These are phyloP conservation scores for Pelusios castaneus DNA, from an alignment of 2,113 vertebrate species.

Conservation along the genomic window DNA sequence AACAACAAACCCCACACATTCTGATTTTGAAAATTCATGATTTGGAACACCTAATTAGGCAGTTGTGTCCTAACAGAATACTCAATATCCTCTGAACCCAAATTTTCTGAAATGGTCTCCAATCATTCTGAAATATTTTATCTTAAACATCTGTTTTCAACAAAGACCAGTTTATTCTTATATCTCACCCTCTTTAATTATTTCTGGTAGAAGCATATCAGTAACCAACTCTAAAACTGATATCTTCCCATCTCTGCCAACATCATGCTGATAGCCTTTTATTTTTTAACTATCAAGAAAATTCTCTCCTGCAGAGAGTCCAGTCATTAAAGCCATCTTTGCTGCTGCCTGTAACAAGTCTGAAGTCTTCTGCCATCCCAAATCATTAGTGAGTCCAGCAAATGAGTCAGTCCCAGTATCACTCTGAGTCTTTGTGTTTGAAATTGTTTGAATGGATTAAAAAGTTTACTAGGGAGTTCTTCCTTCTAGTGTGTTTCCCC, in stretches of 20 bases:
- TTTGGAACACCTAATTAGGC: conserved; percentile 31
- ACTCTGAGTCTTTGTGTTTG: not conserved
- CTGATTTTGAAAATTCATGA: not conserved
- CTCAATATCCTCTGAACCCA: conserved; percentile 11
- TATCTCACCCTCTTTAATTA: conserved; percentile 7
- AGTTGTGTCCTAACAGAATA: conserved; percentile 11
- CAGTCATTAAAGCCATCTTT: not conserved
- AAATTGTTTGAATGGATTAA: not conserved
- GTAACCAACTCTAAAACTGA: not conserved
- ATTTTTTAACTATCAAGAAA: not conserved
- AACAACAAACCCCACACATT: not conserved
- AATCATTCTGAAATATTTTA: conserved; percentile 23
- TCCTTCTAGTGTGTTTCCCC: not conserved
- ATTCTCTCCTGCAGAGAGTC: not conserved
- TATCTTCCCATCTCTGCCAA: not conserved
- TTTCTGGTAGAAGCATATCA: conserved; percentile 1
- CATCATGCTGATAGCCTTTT: not conserved
- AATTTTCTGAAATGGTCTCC: conserved; percentile 18
- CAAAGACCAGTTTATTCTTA: not conserved
- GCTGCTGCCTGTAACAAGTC: not conserved
- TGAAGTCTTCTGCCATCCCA: not conserved
- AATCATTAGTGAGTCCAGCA: not conserved
- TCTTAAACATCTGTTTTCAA: not conserved
- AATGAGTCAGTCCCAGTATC: not conserved
- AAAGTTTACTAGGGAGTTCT: not conserved